A percentile compares a stretch with the other conserved stretches of the same genome.
These are phyloP conservation scores for Pipa parva DNA, from an alignment of 2,113 vertebrate genomes.

Conservation along the genomic window DNA sequence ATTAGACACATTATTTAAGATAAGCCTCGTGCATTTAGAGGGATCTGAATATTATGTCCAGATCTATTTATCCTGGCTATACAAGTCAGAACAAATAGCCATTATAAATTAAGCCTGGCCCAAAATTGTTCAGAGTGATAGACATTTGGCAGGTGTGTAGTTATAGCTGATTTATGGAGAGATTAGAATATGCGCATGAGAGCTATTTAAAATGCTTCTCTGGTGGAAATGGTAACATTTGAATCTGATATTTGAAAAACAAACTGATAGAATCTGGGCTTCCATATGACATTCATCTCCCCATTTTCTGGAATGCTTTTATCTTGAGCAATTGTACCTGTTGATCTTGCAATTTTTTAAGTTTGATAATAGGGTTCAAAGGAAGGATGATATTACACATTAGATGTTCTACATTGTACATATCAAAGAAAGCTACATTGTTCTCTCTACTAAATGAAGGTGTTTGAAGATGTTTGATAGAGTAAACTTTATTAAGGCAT, in stretches of 20 bases:
- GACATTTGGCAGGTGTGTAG: slow-evolving; percentile 21
- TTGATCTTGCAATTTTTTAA: too few species aligned
- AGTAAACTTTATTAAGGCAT: too few species aligned
- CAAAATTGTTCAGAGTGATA: slow-evolving; percentile 16
- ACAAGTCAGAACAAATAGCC: slow-evolving; percentile 24
- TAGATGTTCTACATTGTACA: too few species aligned
- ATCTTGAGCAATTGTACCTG: too few species aligned
- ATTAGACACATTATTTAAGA: slow-evolving; percentile 17
- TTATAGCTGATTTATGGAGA: slow-evolving; percentile 13
- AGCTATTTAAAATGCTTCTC: slow-evolving; percentile 7
- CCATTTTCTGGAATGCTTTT: too few species aligned
- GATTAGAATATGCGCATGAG: slow-evolving; percentile 18
- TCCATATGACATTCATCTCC: too few species aligned
- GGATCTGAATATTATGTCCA: slow-evolving; percentile 12
- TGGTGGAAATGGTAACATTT: slow-evolving; percentile 2
- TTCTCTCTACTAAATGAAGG: too few species aligned
- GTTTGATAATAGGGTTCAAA: too few species aligned
- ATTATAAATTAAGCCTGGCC: slow-evolving; percentile 21
- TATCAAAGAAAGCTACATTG: too few species aligned
- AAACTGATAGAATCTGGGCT: slow-evolving; percentile 3
- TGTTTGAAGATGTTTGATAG: too few species aligned
- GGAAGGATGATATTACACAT: too few species aligned
- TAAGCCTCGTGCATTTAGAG: slow-evolving; percentile 22
- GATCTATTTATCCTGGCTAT: slow-evolving; percentile 31
- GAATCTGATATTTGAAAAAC: neutral